These are phyloP conservation scores for Vespertilio murinus DNA, from an alignment of 2,797 vertebrate genomes.

Conservation along the genomic window DNA sequence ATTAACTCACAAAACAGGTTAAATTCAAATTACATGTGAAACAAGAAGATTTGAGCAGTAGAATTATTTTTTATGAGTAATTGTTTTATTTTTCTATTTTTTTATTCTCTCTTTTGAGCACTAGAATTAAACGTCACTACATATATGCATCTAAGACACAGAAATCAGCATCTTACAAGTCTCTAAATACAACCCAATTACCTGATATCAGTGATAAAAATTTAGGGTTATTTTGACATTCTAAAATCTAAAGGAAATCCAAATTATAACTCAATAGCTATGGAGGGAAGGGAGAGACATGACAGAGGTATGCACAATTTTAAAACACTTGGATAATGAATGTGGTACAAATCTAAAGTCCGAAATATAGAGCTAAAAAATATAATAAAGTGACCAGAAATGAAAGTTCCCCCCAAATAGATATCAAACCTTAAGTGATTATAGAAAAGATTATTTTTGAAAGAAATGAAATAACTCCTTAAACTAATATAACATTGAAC, in stretches of 20 bases:
- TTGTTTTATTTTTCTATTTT: too few species aligned
- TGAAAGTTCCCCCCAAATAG: neutral
- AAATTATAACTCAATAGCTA: neutral
- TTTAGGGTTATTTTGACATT: neutral
- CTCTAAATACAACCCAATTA: constrained; percentile 5
- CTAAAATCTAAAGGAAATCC: neutral
- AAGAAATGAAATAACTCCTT: neutral
- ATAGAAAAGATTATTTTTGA: neutral
- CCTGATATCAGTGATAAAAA: neutral
- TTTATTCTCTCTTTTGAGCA: neutral
- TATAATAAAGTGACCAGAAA: neutral
- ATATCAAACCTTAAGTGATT: neutral
- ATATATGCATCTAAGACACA: neutral
- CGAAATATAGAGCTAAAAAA: neutral
- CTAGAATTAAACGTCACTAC: neutral
- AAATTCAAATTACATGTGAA: constrained; percentile 46
- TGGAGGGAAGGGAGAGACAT: neutral
- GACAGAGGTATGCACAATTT: neutral
- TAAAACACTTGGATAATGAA: neutral
- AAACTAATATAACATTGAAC: neutral
- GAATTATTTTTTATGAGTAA: neutral
- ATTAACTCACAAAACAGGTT: neutral
- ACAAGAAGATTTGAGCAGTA: neutral
- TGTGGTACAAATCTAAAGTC: neutral
- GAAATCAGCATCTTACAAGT: neutral